Evolutionary conservation across 2,888 invertebrate species (phyloP), one percentile per base, ranked within the genome.

Genomic region (Dasysyrphus albostriatus): DNA sequence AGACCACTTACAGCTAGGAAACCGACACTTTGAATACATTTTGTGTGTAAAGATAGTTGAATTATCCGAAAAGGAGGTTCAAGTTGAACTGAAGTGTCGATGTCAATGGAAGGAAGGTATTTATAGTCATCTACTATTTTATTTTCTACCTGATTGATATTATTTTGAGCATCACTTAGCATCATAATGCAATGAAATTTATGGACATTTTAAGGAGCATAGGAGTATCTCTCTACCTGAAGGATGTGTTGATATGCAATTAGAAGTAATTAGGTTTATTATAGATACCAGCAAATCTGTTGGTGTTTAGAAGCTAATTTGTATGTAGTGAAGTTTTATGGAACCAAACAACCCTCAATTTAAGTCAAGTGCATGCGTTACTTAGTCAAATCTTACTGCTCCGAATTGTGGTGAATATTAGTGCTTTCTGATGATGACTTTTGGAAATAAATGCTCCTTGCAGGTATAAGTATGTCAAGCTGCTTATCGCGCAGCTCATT

Each of bases 1-100:
- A 10, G n/a, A 51, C 89, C 90, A 89, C 12, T 73, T 14, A 29
- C 90, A 90, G 0, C 67, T 29, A 4, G 74, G 42, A 76, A 89
- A 88, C 1, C 88, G 89, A 29, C 90, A 90, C 14, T 79, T 63
- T 9, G 51, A 61, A 9, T 51, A 10, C 83, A 83, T 78, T 63
- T 39, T 34, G 10, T 5, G 3, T 24, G 24, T 24, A 24, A 2
- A 24, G 9, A 1, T n/a, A 9, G 7, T n/a, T 51, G 29, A 58
- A 56, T n/a, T 14, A 47, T n/a, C 4, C 10, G 14, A 14, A 3
- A 24, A 51, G 24, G 37, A 51, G 6, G 67, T 37, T 51, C 2
- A 37, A 69, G 47, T 37, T 51, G 24, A 51, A 69, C 37, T 69
- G 51, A 51, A 51, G 14, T 51, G 24, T 37, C 7, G n/a, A 51